A percentile compares a stretch with the other conserved stretches of the same genome.
phyloP scores from a whole-genome alignment of 2,888 invertebrate species.

The Mimachlamys varia region DNA sequence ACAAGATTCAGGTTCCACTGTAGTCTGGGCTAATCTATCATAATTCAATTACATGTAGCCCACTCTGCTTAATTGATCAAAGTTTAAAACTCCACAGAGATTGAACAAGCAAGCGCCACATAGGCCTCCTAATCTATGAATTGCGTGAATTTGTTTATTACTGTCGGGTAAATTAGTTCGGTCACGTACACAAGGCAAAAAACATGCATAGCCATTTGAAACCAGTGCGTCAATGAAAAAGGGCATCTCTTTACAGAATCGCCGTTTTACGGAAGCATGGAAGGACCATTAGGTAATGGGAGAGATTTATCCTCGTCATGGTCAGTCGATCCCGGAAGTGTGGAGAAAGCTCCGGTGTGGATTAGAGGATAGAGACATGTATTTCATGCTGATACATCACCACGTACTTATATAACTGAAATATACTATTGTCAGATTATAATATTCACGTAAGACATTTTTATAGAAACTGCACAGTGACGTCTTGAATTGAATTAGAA shows the following conservation, averaged over 20 bases:
- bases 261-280: background rate
- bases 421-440: no score
- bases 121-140: constrained; percentile 18
- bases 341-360: background rate
- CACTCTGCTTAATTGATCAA: constrained; percentile 36
- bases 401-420: background rate
- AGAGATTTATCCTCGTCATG: background rate
- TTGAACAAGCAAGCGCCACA: constrained; percentile 8
- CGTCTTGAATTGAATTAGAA: no score
- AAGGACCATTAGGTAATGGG: background rate
- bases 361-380: background rate
- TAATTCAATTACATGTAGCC: constrained; percentile 33
- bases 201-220: constrained; percentile 19
- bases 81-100: constrained; percentile 23
- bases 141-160: constrained; percentile 36
- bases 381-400: background rate
- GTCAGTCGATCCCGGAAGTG: background rate
- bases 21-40: background rate
- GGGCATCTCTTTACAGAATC: background rate
- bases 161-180: constrained; percentile 34
- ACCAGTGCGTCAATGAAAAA: constrained; percentile 22
- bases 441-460: no score
- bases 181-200: constrained; percentile 33
- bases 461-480: no score
- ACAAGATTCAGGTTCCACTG: constrained; percentile 24